Percentiles rank a stretch among this genome's conserved stretches.
phyloP scores from a whole-genome alignment of 2,113 vertebrate species.

The Grammomys dolichurus region DNA sequence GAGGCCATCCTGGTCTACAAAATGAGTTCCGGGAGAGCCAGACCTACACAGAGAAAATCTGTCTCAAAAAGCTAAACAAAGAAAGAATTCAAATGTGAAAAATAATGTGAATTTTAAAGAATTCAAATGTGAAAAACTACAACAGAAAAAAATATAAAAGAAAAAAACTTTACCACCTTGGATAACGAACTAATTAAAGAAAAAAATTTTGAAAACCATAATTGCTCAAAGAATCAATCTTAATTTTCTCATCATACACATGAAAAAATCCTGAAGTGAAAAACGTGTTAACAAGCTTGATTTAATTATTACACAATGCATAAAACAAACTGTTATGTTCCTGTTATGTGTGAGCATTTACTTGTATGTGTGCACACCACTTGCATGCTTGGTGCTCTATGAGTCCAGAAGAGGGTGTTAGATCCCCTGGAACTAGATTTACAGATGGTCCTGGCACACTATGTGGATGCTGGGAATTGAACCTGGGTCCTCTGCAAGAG shows the following conservation, averaged over 20 bases:
- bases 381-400: neutral
- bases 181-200: neutral
- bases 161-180: too few relatives aligned
- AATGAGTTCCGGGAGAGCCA: too few relatives aligned
- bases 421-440: neutral
- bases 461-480: neutral
- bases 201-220: neutral
- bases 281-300: neutral
- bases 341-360: neutral
- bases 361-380: neutral
- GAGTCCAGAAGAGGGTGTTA: neutral
- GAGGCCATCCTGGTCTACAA: too few relatives aligned
- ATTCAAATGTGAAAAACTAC: too few relatives aligned
- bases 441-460: neutral
- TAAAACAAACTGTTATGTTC: neutral
- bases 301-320: neutral
- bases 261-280: neutral
- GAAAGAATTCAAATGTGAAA: too few relatives aligned
- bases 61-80: neutral
- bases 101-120: too few relatives aligned
- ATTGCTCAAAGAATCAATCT: neutral
- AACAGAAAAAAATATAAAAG: too few relatives aligned
- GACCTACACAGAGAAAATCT: too few relatives aligned
- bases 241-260: neutral
- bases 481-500: too few relatives aligned